Percentiles rank a stretch among this genome's conserved stretches.
These are phyloP conservation scores for Tipula helvola DNA, from an alignment of 2,888 invertebrate genomes.

Conservation along the genomic window DNA sequence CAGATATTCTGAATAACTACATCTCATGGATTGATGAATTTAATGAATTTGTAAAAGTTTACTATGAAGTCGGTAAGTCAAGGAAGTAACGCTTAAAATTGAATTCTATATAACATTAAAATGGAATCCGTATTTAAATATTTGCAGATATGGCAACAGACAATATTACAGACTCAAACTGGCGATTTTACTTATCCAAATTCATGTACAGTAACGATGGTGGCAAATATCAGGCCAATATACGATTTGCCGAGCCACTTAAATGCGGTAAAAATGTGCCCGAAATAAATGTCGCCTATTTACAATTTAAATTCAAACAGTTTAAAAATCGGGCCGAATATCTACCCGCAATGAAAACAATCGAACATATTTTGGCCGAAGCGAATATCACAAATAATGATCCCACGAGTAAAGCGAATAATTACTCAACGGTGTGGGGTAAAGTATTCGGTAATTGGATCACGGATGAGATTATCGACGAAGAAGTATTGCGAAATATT, in stretches of 20 bases:
- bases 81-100: not conserved
- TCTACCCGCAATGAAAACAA: constrained; percentile 58
- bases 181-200: constrained; percentile 49
- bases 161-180: constrained; percentile 40
- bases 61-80: constrained; percentile 41
- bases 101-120: not conserved
- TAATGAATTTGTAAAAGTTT: constrained; percentile 43
- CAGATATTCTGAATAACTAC: constrained; percentile 41
- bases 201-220: constrained; percentile 57
- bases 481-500: constrained; percentile 64
- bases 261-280: constrained; percentile 49
- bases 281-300: constrained; percentile 39
- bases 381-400: constrained; percentile 47
- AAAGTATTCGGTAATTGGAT: constrained; percentile 62
- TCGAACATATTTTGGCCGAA: constrained; percentile 42
- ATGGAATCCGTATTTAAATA: not conserved
- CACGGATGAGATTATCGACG: constrained; percentile 62
- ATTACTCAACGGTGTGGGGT: constrained; percentile 47
- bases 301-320: constrained; percentile 48
- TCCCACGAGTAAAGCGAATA: constrained; percentile 32
- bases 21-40: constrained; percentile 56
- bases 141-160: constrained; percentile 37
- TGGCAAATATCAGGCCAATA: constrained; percentile 54
- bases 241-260: constrained; percentile 46
- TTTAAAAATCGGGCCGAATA: constrained; percentile 52